phyloP scores from a whole-genome alignment of 2,797 vertebrate genomes.

The Sternarchorhynchus goeldii region DNA sequence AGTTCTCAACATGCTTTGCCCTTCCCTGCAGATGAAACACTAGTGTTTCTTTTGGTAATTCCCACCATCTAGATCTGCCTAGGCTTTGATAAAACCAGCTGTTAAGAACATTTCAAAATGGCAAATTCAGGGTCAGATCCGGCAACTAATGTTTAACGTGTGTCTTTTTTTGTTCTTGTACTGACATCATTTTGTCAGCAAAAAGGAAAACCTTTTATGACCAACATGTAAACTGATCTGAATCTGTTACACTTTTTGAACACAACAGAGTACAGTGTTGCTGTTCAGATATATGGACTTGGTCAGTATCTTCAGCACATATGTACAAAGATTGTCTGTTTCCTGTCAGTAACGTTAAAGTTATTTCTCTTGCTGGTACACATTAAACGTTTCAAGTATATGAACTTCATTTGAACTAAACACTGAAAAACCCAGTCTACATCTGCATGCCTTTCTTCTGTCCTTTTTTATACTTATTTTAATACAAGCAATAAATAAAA shows the following conservation, averaged over 20 bases:
- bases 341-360: too few species aligned
- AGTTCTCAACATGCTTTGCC: slow-evolving; percentile 4
- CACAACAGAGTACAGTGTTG: too few species aligned
- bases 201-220: too few species aligned
- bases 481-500: neutral
- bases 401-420: neutral
- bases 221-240: too few species aligned
- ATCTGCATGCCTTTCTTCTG: neutral
- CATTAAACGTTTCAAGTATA: neutral
- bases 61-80: slow-evolving; percentile 23
- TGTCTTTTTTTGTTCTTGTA: too few species aligned
- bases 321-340: too few species aligned
- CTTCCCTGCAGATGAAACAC: slow-evolving; percentile 13
- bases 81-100: slow-evolving; percentile 3
- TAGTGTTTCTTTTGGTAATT: slow-evolving; percentile 18
- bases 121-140: neutral
- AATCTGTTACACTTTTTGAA: slow-evolving; percentile 10
- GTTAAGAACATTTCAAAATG: neutral
- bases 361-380: neutral
- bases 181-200: too few species aligned
- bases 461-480: too few species aligned
- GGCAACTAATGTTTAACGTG: neutral
- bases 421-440: neutral
- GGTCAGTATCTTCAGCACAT: too few species aligned
- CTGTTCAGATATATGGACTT: too few species aligned